These are phyloP conservation scores for Endomychus coccineus DNA, from an alignment of 2,888 invertebrate genomes.

Conservation along the genomic window DNA sequence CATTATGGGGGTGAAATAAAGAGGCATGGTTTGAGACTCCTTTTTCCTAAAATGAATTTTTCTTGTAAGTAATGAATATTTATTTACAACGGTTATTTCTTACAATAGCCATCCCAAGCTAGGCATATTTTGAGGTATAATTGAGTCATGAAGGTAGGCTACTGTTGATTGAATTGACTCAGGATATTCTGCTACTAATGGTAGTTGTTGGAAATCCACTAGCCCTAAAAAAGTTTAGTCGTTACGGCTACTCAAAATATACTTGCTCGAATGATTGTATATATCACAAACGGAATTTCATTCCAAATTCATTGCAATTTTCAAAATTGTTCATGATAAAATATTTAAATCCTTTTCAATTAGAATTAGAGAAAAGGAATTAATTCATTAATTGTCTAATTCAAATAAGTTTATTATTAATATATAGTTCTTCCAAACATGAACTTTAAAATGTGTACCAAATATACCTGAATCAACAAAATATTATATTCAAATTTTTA, in stretches of 20 bases:
- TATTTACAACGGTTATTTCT: slow-evolving; percentile 3
- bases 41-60: slow-evolving; percentile 16
- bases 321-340: not conserved
- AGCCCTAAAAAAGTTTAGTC: slow-evolving; percentile 63
- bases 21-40: slow-evolving; percentile 45
- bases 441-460: too few relatives aligned
- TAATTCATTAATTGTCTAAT: too few relatives aligned
- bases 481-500: too few relatives aligned
- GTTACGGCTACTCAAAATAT: not conserved
- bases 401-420: too few relatives aligned
- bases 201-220: slow-evolving; percentile 89
- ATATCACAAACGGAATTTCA: too few relatives aligned
- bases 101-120: slow-evolving; percentile 23
- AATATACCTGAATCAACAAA: too few relatives aligned
- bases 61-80: not conserved
- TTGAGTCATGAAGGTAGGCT: slow-evolving; percentile 55
- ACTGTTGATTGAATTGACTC: slow-evolving; percentile 41
- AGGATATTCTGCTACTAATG: slow-evolving; percentile 49
- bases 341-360: not conserved
- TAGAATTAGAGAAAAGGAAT: too few relatives aligned
- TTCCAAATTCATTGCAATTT: too few relatives aligned
- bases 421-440: too few relatives aligned
- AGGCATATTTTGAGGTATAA: slow-evolving; percentile 52
- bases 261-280: too few relatives aligned
- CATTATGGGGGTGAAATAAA: slow-evolving; percentile 64